Percentiles rank a stretch among this genome's conserved stretches.
phyloP scores from a whole-genome alignment of 2,113 vertebrate species.

The Xerus inauris region DNA sequence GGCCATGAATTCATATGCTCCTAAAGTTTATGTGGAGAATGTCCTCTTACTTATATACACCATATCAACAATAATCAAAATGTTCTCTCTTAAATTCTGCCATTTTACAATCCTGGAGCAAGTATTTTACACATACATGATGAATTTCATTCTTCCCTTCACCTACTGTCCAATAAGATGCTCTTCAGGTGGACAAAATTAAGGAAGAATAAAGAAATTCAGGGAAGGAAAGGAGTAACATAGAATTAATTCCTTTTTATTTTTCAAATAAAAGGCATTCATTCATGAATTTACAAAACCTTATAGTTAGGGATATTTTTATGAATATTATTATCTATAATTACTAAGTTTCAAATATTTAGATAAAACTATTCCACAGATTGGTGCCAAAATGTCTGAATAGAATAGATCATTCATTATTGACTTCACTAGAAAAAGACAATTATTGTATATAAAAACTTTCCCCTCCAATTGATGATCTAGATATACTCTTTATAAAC shows the following conservation, averaged over 20 bases:
- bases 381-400: slow-evolving; percentile 38
- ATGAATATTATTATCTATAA: slow-evolving; percentile 67
- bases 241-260: slow-evolving; percentile 27
- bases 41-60: slow-evolving; percentile 86
- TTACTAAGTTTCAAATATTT: slow-evolving; percentile 69
- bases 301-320: slow-evolving; percentile 70
- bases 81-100: slow-evolving; percentile 72
- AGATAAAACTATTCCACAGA: slow-evolving; percentile 48
- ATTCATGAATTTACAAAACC: slow-evolving; percentile 69
- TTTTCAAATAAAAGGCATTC: slow-evolving; percentile 71
- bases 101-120: slow-evolving; percentile 75
- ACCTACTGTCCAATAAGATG: background rate
- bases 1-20: slow-evolving; percentile 78
- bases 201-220: background rate
- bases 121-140: background rate
- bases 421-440: background rate
- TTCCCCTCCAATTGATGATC: background rate
- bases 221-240: slow-evolving; percentile 19
- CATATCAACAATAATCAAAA: slow-evolving; percentile 82
- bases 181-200: background rate
- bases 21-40: slow-evolving; percentile 84
- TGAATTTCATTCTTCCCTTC: background rate
- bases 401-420: background rate
- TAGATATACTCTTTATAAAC: slow-evolving; percentile 37
- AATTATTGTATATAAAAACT: slow-evolving; percentile 18